Evolutionary conservation across 2,888 invertebrate genomes (phyloP).

Genomic region (Dryadula phaetusa): DNA sequence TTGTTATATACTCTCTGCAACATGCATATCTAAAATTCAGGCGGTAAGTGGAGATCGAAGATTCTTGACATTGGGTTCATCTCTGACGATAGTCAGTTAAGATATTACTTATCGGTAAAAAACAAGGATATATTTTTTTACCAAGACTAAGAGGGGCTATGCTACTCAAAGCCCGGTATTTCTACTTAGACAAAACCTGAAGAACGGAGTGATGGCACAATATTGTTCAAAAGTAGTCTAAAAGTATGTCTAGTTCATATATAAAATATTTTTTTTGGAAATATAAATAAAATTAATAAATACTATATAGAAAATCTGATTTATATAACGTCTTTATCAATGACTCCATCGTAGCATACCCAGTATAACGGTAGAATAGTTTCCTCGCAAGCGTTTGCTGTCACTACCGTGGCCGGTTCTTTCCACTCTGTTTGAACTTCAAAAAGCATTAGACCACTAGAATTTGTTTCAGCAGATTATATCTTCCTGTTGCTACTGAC

Average conservation of each 20-base stretch:
- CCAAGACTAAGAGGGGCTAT: no score
- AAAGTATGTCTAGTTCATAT: neutral
- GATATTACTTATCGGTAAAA: no score
- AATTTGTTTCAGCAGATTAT: slow-evolving; percentile 39
- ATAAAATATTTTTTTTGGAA: neutral
- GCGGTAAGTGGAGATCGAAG: no score
- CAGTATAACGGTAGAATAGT: slow-evolving; percentile 56
- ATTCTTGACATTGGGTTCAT: no score
- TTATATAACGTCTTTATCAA: slow-evolving; percentile 31
- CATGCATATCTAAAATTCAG: no score
- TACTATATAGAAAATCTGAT: slow-evolving; percentile 13
- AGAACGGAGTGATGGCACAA: no score
- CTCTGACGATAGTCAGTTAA: no score
- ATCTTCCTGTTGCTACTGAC: slow-evolving; percentile 34
- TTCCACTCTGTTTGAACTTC: slow-evolving; percentile 49
- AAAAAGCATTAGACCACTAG: slow-evolving; percentile 42
- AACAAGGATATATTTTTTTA: no score
- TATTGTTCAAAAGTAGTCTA: no score
- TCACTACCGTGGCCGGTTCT: slow-evolving; percentile 50
- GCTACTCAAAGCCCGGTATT: no score
- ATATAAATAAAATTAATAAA: neutral
- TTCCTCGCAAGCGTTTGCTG: slow-evolving; percentile 65
- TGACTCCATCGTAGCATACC: slow-evolving; percentile 34
- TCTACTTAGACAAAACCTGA: no score
- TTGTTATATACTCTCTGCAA: no score